Evolutionary conservation across 2,888 invertebrate species (phyloP), one percentile per base, ranked within the genome.

Genomic region (Nomada flava): DNA sequence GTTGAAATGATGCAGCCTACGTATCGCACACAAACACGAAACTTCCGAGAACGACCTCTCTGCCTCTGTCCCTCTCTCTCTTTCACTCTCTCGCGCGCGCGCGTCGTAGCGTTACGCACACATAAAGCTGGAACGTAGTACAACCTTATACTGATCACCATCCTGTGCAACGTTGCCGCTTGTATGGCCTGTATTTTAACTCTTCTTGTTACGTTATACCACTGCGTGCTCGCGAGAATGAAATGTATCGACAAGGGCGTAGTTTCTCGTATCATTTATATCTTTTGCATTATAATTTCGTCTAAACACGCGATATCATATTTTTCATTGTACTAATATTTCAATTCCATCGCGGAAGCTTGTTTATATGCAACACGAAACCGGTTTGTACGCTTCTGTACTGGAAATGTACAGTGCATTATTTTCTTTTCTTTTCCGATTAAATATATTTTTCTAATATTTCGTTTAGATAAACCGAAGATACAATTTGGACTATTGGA

Each of bases 381-480:
- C 68, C 78, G 78, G 78, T 83, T 84, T 82, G 50, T 72, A 83
- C 72, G 69, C 44, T 57, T 71, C 68, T 81, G 71, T 59, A 36
- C 18, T 67, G 65, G 70, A 85, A 77, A 81, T 80, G 64, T 67
- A 79, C 71, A 76, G 76, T 64, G 70, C 50, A 80, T 84, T 80
- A 84, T 82, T 79, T 78, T 80, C 80, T 79, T 77, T 68, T 70
- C 69, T 76, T 79, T 82, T 76, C 60, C 89, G 87, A 88, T 89
- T 23, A 84, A 82, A 86, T 85, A 88, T 84, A 83, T 86, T 89
- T 89, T 87, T 87, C 83, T 85, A 84, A 86, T 68, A 53, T 70
- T 20, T 20, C n/a, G 13, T 70, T 76, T 55, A 4, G 60, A 67
- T 60, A 53, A 83, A 75, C 47, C 62, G 11, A 36, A 36, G 18